Evolutionary conservation across 92 coral and sea anemone species (phyloP).

Genomic region (Chrysogorgia sp.): DNA sequence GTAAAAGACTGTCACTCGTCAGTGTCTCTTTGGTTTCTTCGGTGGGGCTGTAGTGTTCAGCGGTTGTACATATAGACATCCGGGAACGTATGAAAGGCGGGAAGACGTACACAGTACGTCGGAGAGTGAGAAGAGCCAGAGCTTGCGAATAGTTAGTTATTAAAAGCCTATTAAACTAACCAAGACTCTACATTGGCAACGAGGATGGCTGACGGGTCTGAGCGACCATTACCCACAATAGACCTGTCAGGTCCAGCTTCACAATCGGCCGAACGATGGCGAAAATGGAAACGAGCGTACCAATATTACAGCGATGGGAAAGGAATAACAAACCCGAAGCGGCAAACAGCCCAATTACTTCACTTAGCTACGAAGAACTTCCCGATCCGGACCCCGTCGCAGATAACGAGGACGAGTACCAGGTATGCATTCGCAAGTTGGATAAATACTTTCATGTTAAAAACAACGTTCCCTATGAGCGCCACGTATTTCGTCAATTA

Average conservation of each 20-base stretch:
- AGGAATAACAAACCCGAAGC: slow-evolving; percentile 30
- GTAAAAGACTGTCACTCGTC: no score
- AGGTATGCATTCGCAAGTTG: slow-evolving; percentile 56
- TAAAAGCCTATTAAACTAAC: no score
- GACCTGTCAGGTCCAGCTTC: slow-evolving; percentile 51
- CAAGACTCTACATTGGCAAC: slow-evolving; percentile 53
- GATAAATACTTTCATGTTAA: slow-evolving; percentile 58
- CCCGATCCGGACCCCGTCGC: slow-evolving; percentile 53
- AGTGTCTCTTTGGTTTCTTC: no score
- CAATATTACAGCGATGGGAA: slow-evolving; percentile 53
- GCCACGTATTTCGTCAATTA: slow-evolving; percentile 63
- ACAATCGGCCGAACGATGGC: slow-evolving; percentile 47
- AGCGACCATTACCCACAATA: slow-evolving; percentile 35
- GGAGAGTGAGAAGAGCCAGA: no score
- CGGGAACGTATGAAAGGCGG: no score
- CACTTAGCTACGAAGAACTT: slow-evolving; percentile 62
- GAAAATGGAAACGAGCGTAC: slow-evolving; percentile 58
- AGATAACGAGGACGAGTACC: slow-evolving; percentile 49
- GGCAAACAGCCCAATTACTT: slow-evolving; percentile 55
- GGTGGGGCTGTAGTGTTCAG: no score
- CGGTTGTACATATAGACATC: no score
- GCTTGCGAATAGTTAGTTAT: no score
- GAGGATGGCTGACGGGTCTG: slow-evolving; percentile 2
- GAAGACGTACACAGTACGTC: no score
- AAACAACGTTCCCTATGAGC: slow-evolving; percentile 56